These are phyloP conservation scores for Parnassius smintheus DNA, from an alignment of 2,888 invertebrate species.

Conservation along the genomic window DNA sequence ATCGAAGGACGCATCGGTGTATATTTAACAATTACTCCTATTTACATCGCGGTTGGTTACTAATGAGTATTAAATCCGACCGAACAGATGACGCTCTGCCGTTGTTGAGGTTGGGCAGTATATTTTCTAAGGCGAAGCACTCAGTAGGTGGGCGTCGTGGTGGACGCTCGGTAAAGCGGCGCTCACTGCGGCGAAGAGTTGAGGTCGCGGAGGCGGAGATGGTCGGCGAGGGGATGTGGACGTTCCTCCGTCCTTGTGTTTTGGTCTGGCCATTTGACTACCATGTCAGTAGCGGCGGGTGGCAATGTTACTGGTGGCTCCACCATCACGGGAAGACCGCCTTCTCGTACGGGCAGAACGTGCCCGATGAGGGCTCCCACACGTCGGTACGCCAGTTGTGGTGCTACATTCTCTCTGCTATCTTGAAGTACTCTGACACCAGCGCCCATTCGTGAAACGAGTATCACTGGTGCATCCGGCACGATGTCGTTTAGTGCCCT, in stretches of 20 bases:
- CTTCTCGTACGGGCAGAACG: constrained; percentile 61
- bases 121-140: constrained; percentile 55
- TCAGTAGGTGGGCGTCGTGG: constrained; percentile 48
- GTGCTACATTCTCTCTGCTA: constrained; percentile 38
- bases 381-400: constrained; percentile 57
- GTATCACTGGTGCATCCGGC: constrained; percentile 54
- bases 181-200: constrained; percentile 64
- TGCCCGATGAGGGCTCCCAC: constrained; percentile 67
- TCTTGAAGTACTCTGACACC: constrained; percentile 41
- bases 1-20: constrained; percentile 1
- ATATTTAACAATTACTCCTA: constrained; percentile 39
- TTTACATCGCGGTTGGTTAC: constrained; percentile 52
- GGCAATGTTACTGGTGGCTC: constrained; percentile 71
- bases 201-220: constrained; percentile 61
- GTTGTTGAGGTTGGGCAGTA: constrained; percentile 49
- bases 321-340: constrained; percentile 62
- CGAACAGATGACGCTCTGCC: constrained; percentile 55
- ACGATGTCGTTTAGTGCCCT: constrained; percentile 64
- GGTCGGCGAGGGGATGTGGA: constrained; percentile 60
- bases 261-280: constrained; percentile 67
- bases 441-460: constrained; percentile 52
- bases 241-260: constrained; percentile 43
- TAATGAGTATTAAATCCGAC: constrained; percentile 48
- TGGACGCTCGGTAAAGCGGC: constrained; percentile 29
- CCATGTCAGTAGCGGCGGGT: constrained; percentile 56